These are phyloP conservation scores for Engraulis encrasicolus DNA, from an alignment of 2,113 vertebrate species.

Conservation along the genomic window DNA sequence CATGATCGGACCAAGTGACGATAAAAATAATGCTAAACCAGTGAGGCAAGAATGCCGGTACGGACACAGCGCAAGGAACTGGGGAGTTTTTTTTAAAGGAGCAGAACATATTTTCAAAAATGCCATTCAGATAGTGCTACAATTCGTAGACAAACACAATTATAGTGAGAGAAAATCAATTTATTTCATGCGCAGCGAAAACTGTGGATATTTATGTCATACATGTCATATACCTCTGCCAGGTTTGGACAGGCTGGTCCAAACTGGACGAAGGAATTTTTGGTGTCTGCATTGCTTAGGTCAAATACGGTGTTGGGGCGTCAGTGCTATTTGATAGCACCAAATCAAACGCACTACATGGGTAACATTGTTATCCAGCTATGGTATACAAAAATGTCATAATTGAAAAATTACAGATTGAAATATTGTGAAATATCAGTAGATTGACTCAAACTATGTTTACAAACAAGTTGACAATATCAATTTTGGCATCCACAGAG, in stretches of 20 bases:
- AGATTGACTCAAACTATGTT: background rate
- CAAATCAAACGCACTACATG: background rate
- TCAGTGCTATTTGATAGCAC: background rate
- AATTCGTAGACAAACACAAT: background rate
- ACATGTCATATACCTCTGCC: background rate
- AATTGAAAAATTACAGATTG: background rate
- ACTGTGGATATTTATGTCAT: background rate
- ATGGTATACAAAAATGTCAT: background rate
- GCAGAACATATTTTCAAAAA: conserved; percentile 44
- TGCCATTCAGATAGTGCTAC: background rate
- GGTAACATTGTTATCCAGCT: too few relatives aligned
- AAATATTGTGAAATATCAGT: too few relatives aligned
- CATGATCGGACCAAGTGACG: conserved; percentile 75
- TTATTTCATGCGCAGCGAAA: background rate
- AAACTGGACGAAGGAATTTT: background rate
- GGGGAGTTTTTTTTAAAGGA: conserved; percentile 70
- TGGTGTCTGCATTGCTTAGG: background rate
- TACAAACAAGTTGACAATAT: background rate
- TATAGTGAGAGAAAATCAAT: background rate
- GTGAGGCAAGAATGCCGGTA: conserved; percentile 42
- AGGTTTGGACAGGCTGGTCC: background rate
- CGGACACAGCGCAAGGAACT: conserved; percentile 38
- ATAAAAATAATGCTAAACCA: conserved; percentile 70
- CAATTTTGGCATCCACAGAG: background rate
- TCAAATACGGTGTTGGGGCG: background rate